Evolutionary conservation across 2,888 invertebrate species (phyloP).

Genomic region (Oxytorus armatus): DNA sequence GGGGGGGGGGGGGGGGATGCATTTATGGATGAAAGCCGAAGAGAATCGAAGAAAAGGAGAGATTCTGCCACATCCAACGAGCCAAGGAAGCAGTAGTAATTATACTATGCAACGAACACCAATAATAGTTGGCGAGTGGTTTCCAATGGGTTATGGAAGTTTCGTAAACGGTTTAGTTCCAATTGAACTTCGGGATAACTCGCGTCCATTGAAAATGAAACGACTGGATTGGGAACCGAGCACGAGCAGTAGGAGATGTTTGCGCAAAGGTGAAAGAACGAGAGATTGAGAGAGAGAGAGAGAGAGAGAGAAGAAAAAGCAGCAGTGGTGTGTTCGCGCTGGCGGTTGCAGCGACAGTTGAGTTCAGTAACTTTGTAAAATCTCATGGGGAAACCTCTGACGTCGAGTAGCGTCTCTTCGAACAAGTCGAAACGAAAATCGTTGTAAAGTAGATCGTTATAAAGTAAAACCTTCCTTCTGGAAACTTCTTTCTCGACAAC

Average conservation of each 20-base stretch:
- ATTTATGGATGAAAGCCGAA: conserved; percentile 32
- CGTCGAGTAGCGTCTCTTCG: conserved; percentile 36
- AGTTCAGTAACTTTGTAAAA: conserved; percentile 40
- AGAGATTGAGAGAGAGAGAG: conserved; percentile 11
- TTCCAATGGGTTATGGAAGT: conserved; percentile 79
- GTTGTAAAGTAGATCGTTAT: conserved; percentile 30
- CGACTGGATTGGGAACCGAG: conserved; percentile 45
- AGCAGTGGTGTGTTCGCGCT: conserved; percentile 13
- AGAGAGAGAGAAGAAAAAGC: conserved; percentile 14
- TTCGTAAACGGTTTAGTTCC: conserved; percentile 78
- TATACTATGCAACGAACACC: conserved; percentile 79
- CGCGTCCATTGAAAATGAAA: conserved; percentile 75
- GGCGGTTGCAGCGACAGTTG: conserved; percentile 35
- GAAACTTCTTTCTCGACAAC: conserved; percentile 19
- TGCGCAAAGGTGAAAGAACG: conserved; percentile 32
- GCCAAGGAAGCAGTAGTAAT: conserved; percentile 74
- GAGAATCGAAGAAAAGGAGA: conserved; percentile 47
- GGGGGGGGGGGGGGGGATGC: conserved; percentile 17
- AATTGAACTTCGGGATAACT: conserved; percentile 79
- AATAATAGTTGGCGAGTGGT: conserved; percentile 80
- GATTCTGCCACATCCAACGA: conserved; percentile 51
- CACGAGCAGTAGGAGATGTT: conserved; percentile 37
- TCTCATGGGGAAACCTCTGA: conserved; percentile 36
- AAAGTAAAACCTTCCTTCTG: conserved; percentile 8
- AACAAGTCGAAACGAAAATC: conserved; percentile 25